Evolutionary conservation across 2,113 vertebrate species (phyloP).

Genomic region (Tringa solitaria): DNA sequence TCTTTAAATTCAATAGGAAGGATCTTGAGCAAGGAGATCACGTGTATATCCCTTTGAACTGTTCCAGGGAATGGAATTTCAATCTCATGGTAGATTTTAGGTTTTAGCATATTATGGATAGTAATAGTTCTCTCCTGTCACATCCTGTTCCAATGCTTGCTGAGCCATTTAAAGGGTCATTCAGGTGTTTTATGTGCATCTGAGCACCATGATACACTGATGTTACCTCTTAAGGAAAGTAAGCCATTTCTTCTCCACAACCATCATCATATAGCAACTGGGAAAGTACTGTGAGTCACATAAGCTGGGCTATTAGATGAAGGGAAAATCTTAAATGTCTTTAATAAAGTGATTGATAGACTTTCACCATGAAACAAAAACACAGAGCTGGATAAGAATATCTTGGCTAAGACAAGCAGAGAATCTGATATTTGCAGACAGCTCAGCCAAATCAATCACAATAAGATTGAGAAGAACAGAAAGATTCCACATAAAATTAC

Average conservation of each 20-base stretch:
- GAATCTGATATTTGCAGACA: slow-evolving; percentile 18
- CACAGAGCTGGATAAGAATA: neutral
- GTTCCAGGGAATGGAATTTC: neutral
- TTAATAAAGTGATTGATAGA: slow-evolving; percentile 26
- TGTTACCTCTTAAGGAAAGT: neutral
- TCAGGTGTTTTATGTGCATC: neutral
- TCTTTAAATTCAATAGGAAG: neutral
- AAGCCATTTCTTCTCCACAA: neutral
- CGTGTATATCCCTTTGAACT: neutral
- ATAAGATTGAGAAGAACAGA: neutral
- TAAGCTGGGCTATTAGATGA: neutral
- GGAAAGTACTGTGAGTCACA: neutral
- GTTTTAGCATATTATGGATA: neutral
- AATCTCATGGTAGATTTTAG: neutral
- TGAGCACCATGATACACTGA: neutral
- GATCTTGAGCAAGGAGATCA: neutral
- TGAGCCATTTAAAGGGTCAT: neutral
- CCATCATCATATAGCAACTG: neutral
- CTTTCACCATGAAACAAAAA: neutral
- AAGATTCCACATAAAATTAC: neutral
- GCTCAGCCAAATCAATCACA: slow-evolving; percentile 9
- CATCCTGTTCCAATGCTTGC: neutral
- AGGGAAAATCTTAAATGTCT: neutral
- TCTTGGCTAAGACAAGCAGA: neutral
- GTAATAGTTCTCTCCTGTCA: neutral